Conservation (phyloP, 2,113 vertebrate species). For the Ctenodactylus gundi region DNA sequence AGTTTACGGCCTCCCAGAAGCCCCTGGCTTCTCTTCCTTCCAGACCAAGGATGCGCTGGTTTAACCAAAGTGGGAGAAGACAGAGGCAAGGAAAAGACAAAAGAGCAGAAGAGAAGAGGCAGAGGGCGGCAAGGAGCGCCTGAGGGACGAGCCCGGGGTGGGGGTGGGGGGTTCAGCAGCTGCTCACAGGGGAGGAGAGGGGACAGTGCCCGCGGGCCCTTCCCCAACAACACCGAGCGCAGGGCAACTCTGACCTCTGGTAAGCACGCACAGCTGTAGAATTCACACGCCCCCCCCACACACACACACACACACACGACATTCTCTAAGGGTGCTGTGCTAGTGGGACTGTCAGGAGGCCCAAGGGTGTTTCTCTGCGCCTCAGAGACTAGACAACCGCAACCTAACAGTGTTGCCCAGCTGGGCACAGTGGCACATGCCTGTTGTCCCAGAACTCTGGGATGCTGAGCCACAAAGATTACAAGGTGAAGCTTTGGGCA, state of each 20-base stretch:
- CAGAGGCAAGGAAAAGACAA: no score
- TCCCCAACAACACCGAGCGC: no score
- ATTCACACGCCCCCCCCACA: no score
- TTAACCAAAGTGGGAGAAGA: neutral
- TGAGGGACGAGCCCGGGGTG: no score
- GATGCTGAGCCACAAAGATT: no score
- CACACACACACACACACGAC: neutral
- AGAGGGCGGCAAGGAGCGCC: no score
- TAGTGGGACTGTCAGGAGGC: no score
- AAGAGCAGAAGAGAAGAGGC: neutral
- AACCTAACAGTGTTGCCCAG: neutral
- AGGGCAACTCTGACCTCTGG: no score
- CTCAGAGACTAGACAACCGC: neutral
- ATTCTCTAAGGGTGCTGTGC: neutral
- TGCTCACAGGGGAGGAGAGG: neutral
- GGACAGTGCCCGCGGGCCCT: rapidly evolving
- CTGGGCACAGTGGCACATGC: neutral
- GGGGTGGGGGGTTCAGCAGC: no score
- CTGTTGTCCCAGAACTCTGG: neutral
- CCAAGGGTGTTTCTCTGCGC: no score
- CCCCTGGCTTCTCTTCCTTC: neutral
- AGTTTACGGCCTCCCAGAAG: rapidly evolving
- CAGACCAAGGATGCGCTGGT: neutral
- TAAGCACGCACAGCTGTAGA: no score
- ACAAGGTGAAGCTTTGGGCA: no score